Evolutionary conservation across 1,140 invertebrate genomes (phyloP).

Genomic region (Trichonephila clavipes): DNA sequence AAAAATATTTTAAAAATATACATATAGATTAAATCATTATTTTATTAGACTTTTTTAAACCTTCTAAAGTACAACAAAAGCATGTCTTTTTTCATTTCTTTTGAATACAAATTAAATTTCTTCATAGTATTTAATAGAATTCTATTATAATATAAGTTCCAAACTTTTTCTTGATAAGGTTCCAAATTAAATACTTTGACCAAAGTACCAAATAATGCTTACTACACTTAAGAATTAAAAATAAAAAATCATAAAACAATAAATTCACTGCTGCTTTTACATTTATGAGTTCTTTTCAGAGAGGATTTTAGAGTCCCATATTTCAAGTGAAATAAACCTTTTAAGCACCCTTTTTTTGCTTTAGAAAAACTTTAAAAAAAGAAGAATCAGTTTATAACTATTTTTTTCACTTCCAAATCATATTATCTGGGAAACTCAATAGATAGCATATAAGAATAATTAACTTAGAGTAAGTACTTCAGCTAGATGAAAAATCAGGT

Average conservation of each 20-base stretch:
- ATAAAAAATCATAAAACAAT: background rate
- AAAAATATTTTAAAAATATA: too few relatives aligned
- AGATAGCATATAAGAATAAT: conserved; percentile 12
- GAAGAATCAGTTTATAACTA: background rate
- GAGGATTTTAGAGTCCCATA: background rate
- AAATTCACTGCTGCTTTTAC: background rate
- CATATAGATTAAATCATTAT: too few relatives aligned
- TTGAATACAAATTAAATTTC: too few relatives aligned
- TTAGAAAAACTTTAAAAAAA: background rate
- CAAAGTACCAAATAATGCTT: background rate
- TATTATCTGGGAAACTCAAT: background rate
- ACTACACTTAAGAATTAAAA: background rate
- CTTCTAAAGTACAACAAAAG: too few relatives aligned
- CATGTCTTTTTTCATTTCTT: too few relatives aligned
- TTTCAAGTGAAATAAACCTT: background rate
- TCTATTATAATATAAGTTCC: too few relatives aligned
- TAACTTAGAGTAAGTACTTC: conserved; percentile 42
- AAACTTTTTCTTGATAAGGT: too few relatives aligned
- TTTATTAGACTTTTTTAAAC: too few relatives aligned
- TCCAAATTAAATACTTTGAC: too few relatives aligned
- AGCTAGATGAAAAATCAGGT: background rate
- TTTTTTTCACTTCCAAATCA: background rate
- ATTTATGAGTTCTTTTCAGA: background rate
- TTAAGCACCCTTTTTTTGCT: background rate
- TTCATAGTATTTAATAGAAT: too few relatives aligned